Percentiles rank a stretch among this genome's conserved stretches.
phyloP scores from a whole-genome alignment of 2,888 invertebrate species.

The Agonopterix heracliana region DNA sequence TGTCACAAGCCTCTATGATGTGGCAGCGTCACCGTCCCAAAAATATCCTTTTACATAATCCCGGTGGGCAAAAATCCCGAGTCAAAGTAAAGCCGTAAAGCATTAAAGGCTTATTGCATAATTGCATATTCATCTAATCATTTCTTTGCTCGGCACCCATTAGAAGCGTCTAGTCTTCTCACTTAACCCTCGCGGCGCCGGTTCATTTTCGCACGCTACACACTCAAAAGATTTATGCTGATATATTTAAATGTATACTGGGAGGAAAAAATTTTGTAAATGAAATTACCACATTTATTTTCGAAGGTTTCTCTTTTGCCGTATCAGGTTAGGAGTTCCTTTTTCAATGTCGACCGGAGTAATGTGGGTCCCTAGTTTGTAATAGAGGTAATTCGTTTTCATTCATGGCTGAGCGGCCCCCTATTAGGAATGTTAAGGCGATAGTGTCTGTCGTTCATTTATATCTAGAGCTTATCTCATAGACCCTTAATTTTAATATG shows the following conservation, averaged over 20 bases:
- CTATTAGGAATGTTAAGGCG: constrained; percentile 3
- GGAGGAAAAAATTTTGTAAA: constrained; percentile 48
- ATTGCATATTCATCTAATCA: constrained; percentile 21
- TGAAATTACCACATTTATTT: constrained; percentile 63
- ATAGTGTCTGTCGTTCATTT: constrained; percentile 4
- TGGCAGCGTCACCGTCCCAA: background rate
- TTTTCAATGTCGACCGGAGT: constrained; percentile 47
- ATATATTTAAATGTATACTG: constrained; percentile 64
- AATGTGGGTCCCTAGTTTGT: constrained; percentile 26
- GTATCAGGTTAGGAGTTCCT: constrained; percentile 49
- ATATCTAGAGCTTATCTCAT: background rate
- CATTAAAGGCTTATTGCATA: constrained; percentile 14
- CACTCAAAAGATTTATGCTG: constrained; percentile 53
- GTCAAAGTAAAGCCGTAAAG: constrained; percentile 6
- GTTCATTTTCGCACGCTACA: constrained; percentile 40
- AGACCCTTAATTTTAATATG: background rate
- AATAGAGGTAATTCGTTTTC: constrained; percentile 13
- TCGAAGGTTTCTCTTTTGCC: constrained; percentile 41
- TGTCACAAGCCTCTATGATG: constrained; percentile 21
- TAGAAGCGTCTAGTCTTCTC: constrained; percentile 29
- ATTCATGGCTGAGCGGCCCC: constrained; percentile 13
- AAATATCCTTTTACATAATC: constrained; percentile 4
- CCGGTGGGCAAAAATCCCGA: constrained; percentile 1
- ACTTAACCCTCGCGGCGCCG: constrained; percentile 33
- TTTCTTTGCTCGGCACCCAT: constrained; percentile 29